Evolutionary conservation across 2,113 vertebrate genomes (phyloP).

Genomic region (Amblyopsis rosae): DNA sequence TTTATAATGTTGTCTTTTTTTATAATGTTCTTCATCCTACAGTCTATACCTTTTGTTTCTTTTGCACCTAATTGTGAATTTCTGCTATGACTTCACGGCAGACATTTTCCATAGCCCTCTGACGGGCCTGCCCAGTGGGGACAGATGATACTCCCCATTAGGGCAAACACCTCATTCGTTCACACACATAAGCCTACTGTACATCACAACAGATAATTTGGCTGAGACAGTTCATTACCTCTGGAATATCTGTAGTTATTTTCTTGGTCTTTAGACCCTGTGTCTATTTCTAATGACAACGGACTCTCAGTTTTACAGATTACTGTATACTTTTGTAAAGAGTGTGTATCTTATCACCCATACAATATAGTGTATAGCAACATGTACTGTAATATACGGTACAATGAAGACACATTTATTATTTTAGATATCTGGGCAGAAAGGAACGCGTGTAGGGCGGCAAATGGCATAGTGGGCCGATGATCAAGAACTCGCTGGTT

Average conservation of each 20-base stretch:
- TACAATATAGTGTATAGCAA: not conserved
- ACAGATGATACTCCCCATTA: conserved; percentile 61
- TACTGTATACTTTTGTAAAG: not conserved
- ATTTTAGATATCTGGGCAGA: too few relatives aligned
- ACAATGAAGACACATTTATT: not conserved
- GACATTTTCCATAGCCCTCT: conserved; percentile 45
- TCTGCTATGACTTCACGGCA: conserved; percentile 13
- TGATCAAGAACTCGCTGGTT: too few relatives aligned
- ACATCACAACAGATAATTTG: conserved; percentile 45
- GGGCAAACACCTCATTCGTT: conserved; percentile 66
- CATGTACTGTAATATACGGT: not conserved
- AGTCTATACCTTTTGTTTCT: conserved; percentile 22
- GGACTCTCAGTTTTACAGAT: not conserved
- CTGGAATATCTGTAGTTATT: conserved; percentile 55
- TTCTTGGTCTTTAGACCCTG: conserved; percentile 31
- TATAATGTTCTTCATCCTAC: conserved; percentile 6
- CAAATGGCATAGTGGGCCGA: too few relatives aligned
- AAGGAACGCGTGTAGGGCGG: too few relatives aligned
- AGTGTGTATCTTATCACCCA: conserved; percentile 9
- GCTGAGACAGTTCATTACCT: conserved; percentile 52
- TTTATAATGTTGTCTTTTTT: not conserved
- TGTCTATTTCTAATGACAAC: conserved; percentile 57
- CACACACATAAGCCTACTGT: conserved; percentile 46
- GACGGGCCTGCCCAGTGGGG: conserved; percentile 39
- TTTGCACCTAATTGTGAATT: too few relatives aligned